Evolutionary conservation across 2,797 vertebrate genomes (phyloP), one percentile per base, ranked within the genome.

Genomic region (Emydoidea blandingii): DNA sequence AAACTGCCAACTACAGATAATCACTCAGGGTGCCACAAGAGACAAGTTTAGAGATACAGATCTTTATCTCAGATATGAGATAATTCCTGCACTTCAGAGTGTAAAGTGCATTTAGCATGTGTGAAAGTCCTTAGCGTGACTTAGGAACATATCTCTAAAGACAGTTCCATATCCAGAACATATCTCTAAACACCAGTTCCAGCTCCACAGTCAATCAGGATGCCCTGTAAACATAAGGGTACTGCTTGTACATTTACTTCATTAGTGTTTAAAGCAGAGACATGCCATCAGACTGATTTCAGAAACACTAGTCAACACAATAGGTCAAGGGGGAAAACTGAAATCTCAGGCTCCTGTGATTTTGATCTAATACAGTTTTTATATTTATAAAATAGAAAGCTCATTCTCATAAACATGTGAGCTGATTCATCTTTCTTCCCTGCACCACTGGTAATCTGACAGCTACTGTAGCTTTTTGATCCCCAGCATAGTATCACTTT

Each of bases 401-500:
- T 47, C 57, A 12, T 29, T 83, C 8, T 41, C 74, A 34, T 0
- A 5, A 49, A 79, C 57, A 12, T 47, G 5, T 59, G 1, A 84
- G 5, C 62, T 91, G 90, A 56, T 81, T 25, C 3, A 68, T 8
- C 5, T 29, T 0, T 92, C 62, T 84, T 74, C 79, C 47, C 44
- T 1, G 90, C 83, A 57, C 34, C 31, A 15, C 2, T 15, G 19
- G 37, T 56, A 34, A 50, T 53, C n/a, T 44, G 47, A 23, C 31
- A 87, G n/a, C 10, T 57, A 31, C 85, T n/a, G 15, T 23, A 79
- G 72, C 19, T 52, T 81, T 89, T 81, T 86, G 37, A 79, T 86
- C 29, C 7, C 82, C 53, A 50, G 8, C 0, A 0, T 41, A 18
- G 5, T 78, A 44, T 80, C 57, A 81, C 12, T 83, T 1, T 0